These are phyloP conservation scores for Metaphire vulgaris DNA, from an alignment of 1,140 invertebrate genomes.

Conservation along the genomic window DNA sequence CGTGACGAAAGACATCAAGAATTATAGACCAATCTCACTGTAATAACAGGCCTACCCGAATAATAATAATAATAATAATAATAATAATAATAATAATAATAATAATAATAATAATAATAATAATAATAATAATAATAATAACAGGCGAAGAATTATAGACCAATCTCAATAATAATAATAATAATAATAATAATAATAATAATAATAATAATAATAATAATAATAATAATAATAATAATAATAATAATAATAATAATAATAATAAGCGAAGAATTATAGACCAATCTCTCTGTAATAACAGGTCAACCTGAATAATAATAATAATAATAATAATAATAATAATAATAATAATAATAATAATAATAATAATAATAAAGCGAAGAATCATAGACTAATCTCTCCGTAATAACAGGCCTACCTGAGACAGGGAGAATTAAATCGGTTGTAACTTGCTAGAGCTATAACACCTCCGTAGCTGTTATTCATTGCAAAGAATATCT, in stretches of 20 bases:
- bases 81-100: background rate
- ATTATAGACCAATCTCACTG: too few relatives aligned
- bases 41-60: too few relatives aligned
- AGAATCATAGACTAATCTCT: too few relatives aligned
- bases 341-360: background rate
- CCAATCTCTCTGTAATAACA: background rate
- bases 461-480: slow-evolving; percentile 47
- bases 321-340: background rate
- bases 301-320: background rate
- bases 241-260: background rate
- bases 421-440: slow-evolving; percentile 46
- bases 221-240: background rate
- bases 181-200: background rate
- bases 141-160: background rate
- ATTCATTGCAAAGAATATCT: slow-evolving; percentile 66
- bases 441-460: slow-evolving; percentile 48
- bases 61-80: background rate
- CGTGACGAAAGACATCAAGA: too few relatives aligned
- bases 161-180: background rate
- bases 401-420: slow-evolving; percentile 40
- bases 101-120: background rate
- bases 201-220: background rate
- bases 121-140: background rate
- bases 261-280: background rate
- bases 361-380: background rate